These are phyloP conservation scores for Drosophila incognita DNA, from an alignment of 2,888 invertebrate genomes.

Conservation along the genomic window DNA sequence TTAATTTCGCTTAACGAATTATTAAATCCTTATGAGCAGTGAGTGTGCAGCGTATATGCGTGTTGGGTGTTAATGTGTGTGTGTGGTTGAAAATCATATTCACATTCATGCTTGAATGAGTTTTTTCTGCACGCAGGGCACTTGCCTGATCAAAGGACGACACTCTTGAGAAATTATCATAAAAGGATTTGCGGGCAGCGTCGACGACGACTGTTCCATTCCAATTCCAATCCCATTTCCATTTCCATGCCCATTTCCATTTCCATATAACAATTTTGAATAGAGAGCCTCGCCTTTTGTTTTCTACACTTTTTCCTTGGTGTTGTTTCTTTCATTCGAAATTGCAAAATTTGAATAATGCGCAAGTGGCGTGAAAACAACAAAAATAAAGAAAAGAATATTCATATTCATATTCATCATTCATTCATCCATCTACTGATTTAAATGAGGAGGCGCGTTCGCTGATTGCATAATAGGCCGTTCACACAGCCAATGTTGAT, in stretches of 20 bases:
- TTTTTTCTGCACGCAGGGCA: constrained; percentile 76
- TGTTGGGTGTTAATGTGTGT: constrained; percentile 30
- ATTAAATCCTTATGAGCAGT: constrained; percentile 72
- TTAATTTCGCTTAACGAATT: constrained; percentile 81
- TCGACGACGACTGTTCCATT: constrained; percentile 32
- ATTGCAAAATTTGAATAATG: constrained; percentile 77
- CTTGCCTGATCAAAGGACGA: constrained; percentile 84
- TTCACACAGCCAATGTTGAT: constrained; percentile 41
- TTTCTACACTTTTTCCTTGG: constrained; percentile 26
- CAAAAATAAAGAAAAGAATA: constrained; percentile 26
- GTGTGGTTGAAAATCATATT: constrained; percentile 79
- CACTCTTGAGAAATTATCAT: constrained; percentile 85
- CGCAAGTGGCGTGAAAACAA: constrained; percentile 74
- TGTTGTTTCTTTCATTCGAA: constrained; percentile 46
- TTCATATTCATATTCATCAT: constrained; percentile 43
- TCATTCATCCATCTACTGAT: constrained; percentile 28
- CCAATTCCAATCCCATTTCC: constrained; percentile 19
- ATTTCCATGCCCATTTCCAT: constrained; percentile 15
- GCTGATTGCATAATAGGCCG: constrained; percentile 68
- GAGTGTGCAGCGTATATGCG: constrained; percentile 15
- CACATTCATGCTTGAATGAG: constrained; percentile 84
- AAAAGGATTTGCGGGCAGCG: constrained; percentile 81
- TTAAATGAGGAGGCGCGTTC: constrained; percentile 16
- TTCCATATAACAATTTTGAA: constrained; percentile 57
- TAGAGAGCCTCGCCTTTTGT: constrained; percentile 71